Base-by-base conservation (phyloP, 2,888 invertebrate genomes). In the Melitaea athalia region DNA sequence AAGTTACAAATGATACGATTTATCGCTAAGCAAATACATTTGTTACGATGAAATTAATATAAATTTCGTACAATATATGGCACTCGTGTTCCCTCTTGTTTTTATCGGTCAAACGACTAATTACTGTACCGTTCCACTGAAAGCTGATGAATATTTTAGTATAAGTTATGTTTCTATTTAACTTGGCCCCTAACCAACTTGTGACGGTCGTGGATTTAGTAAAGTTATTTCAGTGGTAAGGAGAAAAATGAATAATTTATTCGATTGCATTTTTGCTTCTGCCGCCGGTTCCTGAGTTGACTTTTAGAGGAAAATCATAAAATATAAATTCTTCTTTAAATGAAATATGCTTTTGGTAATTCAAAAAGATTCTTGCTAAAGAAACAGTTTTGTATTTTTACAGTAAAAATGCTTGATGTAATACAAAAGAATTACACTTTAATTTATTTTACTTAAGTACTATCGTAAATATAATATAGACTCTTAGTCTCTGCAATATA, bases 171-270 rank as follows among this genome's bases (percentile, higher is more conserved):
- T 64, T 64, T 53, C 52, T 65, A 52, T 60, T 60, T 53, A 65
- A 43, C 43, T 45, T 65, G 65, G 65, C 45, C 33, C 45, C 24
- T 17, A 47, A 52, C 65, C 60, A 65, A 52, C 45, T 65, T 17
- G 53, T 50, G 65, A 65, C 65, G 43, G 52, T 59, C 55, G 63
- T 59, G 63, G 67, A 59, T 49, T 63, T 59, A 49, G 60, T 68
- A 68, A 65, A 59, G 52, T 60, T 62, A 55, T 66, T 63, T 53
- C 59, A 15, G 59, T 50, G 67, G 66, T 59, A 63, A 66, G 62
- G 43, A 64, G 59, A 63, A 66, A 69, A 65, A 66, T 69, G 63
- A 66, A 69, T 69, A 66, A 69, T 69, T 69, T 66, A 69, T 69
- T 66, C 59, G 59, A 62, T 59, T 69, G 69, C 63, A 66, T 66